Conservation (phyloP, 2,797 vertebrate species). For the Spea hammondii region DNA sequence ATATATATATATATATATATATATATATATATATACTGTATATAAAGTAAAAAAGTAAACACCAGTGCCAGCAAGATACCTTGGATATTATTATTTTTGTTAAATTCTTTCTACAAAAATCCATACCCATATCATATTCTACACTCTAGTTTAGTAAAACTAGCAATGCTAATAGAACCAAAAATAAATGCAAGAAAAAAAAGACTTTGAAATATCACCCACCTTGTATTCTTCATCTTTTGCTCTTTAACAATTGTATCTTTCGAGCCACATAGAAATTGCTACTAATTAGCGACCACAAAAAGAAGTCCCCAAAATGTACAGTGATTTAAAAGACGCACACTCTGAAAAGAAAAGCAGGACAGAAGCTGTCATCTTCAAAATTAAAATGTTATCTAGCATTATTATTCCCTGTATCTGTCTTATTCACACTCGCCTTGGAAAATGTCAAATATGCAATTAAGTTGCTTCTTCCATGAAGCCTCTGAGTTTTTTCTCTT, state of each 20-base stretch:
- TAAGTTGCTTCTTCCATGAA: constrained; percentile 49
- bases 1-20: too few species aligned
- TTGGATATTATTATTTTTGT: too few species aligned
- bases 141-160: background rate
- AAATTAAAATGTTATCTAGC: constrained; percentile 50
- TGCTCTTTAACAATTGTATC: constrained; percentile 25
- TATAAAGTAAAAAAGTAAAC: too few species aligned
- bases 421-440: constrained; percentile 49
- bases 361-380: constrained; percentile 48
- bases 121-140: background rate
- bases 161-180: background rate
- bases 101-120: too few species aligned
- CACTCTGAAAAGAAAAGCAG: constrained; percentile 28
- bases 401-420: constrained; percentile 53
- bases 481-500: constrained; percentile 41
- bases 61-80: too few species aligned
- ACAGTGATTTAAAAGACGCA: constrained; percentile 39
- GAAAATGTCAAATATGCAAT: constrained; percentile 53
- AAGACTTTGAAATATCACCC: constrained; percentile 11
- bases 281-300: constrained; percentile 36
- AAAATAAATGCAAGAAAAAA: background rate
- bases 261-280: constrained; percentile 13
- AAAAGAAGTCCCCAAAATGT: constrained; percentile 30
- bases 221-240: constrained; percentile 1
- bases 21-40: too few species aligned